These are phyloP conservation scores for Bellardia pandia DNA, from an alignment of 2,888 invertebrate species.

Conservation along the genomic window DNA sequence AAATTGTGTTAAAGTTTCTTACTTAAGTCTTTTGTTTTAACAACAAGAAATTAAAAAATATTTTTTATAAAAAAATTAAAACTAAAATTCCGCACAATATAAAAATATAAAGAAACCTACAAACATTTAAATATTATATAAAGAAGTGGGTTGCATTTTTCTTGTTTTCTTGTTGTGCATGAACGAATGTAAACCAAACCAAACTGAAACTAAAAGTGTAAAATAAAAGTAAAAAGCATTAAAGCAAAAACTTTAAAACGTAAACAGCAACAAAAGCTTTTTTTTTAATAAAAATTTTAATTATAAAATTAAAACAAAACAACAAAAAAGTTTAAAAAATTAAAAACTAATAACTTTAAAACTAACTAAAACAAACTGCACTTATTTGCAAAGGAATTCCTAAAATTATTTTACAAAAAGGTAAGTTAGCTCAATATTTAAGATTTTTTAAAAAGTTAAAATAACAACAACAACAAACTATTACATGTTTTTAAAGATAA, in stretches of 20 bases:
- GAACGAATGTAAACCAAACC: slow-evolving; percentile 25
- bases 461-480: slow-evolving; percentile 24
- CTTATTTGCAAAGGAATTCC: neutral
- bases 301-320: no score
- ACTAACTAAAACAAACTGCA: neutral
- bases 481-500: slow-evolving; percentile 26
- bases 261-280: no score
- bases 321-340: neutral
- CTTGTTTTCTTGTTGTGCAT: neutral
- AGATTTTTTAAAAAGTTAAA: neutral
- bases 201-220: slow-evolving; percentile 40
- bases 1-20: slow-evolving; percentile 75
- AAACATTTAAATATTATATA: slow-evolving; percentile 47
- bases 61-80: neutral
- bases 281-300: neutral
- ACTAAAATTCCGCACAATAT: slow-evolving; percentile 69
- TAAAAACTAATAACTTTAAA: slow-evolving; percentile 13
- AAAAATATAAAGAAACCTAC: slow-evolving; percentile 1
- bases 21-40: slow-evolving; percentile 78
- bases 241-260: slow-evolving; percentile 20
- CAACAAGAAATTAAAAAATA: neutral
- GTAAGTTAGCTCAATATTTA: slow-evolving; percentile 34
- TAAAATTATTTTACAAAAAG: slow-evolving; percentile 13
- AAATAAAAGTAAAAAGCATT: slow-evolving; percentile 33
- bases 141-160: slow-evolving; percentile 33